Evolutionary conservation across 2,888 invertebrate genomes (phyloP), one percentile per base, ranked within the genome.

Genomic region (Hirtodrosophila duncani): DNA sequence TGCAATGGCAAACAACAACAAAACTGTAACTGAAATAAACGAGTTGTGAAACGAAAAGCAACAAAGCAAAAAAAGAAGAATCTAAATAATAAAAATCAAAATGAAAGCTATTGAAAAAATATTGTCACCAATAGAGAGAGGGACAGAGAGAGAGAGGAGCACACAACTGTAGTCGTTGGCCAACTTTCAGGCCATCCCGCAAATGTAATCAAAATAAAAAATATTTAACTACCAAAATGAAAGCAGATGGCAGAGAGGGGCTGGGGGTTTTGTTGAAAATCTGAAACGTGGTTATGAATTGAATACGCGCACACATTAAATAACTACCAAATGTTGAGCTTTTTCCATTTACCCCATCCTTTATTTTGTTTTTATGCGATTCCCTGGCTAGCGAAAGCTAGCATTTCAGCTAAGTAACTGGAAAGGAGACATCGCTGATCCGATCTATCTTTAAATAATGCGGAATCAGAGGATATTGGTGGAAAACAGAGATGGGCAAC

Each of bases 1-100:
- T 81, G 75, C 71, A 78, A 50, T 36, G 65, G 49, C 26, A 41
- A 10, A 16, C 23, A 31, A 45, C 33, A 37, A 26, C 16, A 17
- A 31, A 29, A 38, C n/a, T n/a, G n/a, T 14, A 42, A 36, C 11
- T 13, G 27, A 14, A 38, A 5, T 9, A 5, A 6, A 44, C 6
- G 11, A 45, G 7, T 14, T 29, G 11, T 16, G 13, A 11, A n/a
- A n/a, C n/a, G n/a, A n/a, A n/a, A n/a, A n/a, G n/a, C n/a, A n/a
- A 24, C 6, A n/a, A 16, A 10, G 45, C 20, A 56, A 27, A 20
- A 9, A 21, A 18, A 36, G 42, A 58, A 50, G 17, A 48, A 50
- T 62, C 64, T 58, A 79, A 79, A 79, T 81, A 81, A 75, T 70
- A 81, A 81, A n/a, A 75, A 81, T 81, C 75, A 81, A 62, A 79